Evolutionary conservation across 2,888 invertebrate genomes (phyloP), one percentile per base, ranked within the genome.

Genomic region (Eurois occulta): DNA sequence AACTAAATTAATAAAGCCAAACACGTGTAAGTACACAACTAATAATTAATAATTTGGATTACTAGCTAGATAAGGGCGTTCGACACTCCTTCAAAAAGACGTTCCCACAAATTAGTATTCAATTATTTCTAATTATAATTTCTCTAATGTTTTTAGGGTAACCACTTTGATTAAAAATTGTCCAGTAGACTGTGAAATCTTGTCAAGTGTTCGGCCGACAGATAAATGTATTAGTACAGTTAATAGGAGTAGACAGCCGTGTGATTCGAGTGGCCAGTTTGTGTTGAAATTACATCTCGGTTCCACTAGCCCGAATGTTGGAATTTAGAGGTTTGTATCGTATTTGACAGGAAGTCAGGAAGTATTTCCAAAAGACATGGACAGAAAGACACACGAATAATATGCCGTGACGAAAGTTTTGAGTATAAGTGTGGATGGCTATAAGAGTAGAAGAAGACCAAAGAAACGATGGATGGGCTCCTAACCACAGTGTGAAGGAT

Each of bases 171-270:
- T 94, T 92, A 93, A 90, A 91, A 91, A 87, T 89, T 90, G 91
- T 78, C 87, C 92, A 90, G 86, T 87, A 92, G 94, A 94, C 92
- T 93, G 92, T 94, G 88, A 94, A 93, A 93, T 93, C 93, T 91
- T 92, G 94, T 94, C 93, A 93, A 91, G 90, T 91, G 91, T 91
- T 90, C 90, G 83, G 88, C 87, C 90, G 91, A 91, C 91, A 90
- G 88, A 88, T 89, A 90, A 89, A 91, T 90, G 90, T 90, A 91
- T 91, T 89, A 91, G 90, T 90, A 86, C 87, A 87, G 87, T 88
- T 93, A 92, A 95, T 94, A 84, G 88, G 86, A 91, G 87, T 86
- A 86, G 95, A 95, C 95, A 92, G 90, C 87, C 93, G 93, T 93
- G 92, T 92, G 93, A 93, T 92, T 91, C 87, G 87, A 85, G 80